Evolutionary conservation across 2,888 invertebrate genomes (phyloP).

Genomic region (Melikaiella ostensackeni): DNA sequence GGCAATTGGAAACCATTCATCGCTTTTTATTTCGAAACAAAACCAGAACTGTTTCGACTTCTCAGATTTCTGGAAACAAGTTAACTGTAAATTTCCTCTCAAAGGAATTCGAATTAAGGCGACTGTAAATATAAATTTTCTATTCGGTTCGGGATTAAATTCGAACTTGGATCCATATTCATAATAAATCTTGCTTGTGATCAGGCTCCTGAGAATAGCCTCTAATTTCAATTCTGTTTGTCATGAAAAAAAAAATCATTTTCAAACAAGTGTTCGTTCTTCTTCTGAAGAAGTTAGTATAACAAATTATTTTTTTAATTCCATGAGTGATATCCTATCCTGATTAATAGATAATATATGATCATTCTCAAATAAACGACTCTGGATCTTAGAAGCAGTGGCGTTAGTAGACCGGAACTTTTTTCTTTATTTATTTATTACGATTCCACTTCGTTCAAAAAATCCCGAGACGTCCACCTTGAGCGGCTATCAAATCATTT

Average conservation of each 20-base stretch:
- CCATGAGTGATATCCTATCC: slow-evolving; percentile 15
- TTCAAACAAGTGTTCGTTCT: slow-evolving; percentile 5
- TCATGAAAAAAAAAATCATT: slow-evolving; percentile 1
- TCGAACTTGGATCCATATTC: not conserved
- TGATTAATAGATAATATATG: slow-evolving; percentile 16
- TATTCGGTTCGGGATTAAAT: slow-evolving; percentile 5
- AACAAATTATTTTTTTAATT: slow-evolving; percentile 32
- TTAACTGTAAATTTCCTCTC: slow-evolving; percentile 16
- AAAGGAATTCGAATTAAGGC: not conserved
- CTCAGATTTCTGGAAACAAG: not conserved
- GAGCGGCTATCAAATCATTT: slow-evolving; percentile 48
- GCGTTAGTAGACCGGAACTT: not conserved
- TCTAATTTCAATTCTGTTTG: not conserved
- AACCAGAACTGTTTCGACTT: slow-evolving; percentile 9
- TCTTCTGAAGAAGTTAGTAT: not conserved
- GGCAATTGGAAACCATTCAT: not conserved
- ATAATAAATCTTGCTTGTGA: slow-evolving; percentile 8
- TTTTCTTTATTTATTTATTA: slow-evolving; percentile 43
- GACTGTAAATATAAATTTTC: slow-evolving; percentile 15
- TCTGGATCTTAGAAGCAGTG: not conserved
- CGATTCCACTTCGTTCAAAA: slow-evolving; percentile 39
- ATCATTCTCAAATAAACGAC: slow-evolving; percentile 1
- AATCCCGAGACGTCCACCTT: slow-evolving; percentile 47
- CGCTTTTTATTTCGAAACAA: not conserved
- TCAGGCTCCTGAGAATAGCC: not conserved